A percentile compares a stretch with the other conserved stretches of the same genome.
phyloP scores from a whole-genome alignment of 1,140 invertebrate genomes.

The Zaprionus africanus region DNA sequence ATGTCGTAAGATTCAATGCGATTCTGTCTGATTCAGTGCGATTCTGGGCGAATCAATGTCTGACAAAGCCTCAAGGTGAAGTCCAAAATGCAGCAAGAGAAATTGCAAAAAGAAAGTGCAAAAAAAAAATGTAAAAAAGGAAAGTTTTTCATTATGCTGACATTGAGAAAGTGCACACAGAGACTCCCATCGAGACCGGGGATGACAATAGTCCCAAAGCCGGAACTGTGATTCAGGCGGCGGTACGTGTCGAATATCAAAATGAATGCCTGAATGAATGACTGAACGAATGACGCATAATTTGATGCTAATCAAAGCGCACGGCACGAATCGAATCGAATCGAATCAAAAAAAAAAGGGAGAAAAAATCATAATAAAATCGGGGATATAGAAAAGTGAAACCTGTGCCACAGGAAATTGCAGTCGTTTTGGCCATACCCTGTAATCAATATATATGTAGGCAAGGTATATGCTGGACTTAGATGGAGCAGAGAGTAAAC shows the following conservation, averaged over 20 bases:
- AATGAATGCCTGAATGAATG: conserved; percentile 24
- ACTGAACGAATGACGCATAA: conserved; percentile 43
- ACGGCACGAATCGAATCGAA: conserved; percentile 3
- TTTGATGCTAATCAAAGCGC: conserved; percentile 53
- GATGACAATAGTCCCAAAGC: conserved; percentile 9
- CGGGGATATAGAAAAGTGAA: conserved; percentile 23
- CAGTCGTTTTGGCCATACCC: conserved; percentile 39
- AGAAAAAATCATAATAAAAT: background rate
- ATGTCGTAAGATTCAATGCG: conserved; percentile 54
- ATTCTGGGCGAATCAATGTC: conserved; percentile 61
- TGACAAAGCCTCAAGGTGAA: conserved; percentile 39
- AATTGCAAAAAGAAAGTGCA: conserved; percentile 44
- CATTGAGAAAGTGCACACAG: conserved; percentile 57
- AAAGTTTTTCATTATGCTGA: conserved; percentile 64
- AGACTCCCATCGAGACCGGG: too few species aligned
- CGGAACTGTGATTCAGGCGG: background rate
- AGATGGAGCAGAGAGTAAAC: background rate
- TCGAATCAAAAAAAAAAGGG: background rate
- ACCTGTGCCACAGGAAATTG: conserved; percentile 60
- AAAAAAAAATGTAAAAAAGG: background rate
- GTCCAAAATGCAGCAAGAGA: conserved; percentile 36
- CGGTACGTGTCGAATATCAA: conserved; percentile 23
- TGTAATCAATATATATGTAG: background rate
- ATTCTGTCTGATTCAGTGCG: conserved; percentile 64
- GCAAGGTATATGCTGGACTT: background rate